Conservation (phyloP, 2,113 vertebrate species). For the Vidua macroura region DNA sequence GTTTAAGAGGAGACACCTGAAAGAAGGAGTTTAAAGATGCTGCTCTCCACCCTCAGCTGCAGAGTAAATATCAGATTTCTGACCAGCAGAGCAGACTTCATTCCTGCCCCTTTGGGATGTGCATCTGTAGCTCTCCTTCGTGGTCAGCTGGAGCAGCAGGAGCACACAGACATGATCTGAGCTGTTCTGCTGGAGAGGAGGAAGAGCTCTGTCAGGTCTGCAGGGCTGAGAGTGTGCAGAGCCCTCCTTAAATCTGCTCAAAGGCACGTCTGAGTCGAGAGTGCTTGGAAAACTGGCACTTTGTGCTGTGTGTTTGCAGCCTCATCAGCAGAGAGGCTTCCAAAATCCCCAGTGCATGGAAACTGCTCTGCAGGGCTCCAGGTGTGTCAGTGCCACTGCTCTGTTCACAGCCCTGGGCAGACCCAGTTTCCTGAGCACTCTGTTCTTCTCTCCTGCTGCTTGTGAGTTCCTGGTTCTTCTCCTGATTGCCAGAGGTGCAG, state of each 20-base stretch:
- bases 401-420: background rate
- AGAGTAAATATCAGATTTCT: background rate
- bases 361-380: background rate
- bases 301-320: background rate
- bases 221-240: background rate
- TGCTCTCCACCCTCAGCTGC: background rate
- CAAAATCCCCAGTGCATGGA: background rate
- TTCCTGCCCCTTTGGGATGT: background rate
- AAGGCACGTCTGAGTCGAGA: rapidly evolving
- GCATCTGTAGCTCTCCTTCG: background rate
- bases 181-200: background rate
- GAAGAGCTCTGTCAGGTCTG: background rate
- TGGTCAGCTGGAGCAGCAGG: background rate
- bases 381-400: background rate
- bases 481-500: background rate
- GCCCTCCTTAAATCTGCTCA: background rate
- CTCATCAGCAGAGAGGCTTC: background rate
- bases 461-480: background rate
- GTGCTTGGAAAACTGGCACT: background rate
- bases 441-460: background rate
- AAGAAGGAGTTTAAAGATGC: background rate
- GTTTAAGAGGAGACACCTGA: constrained; percentile 25
- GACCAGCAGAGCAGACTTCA: background rate
- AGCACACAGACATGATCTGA: background rate
- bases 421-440: background rate